Percentiles rank a stretch among this genome's conserved stretches.
phyloP scores from a whole-genome alignment of 2,797 vertebrate species.

The Protosalanx chinensis region DNA sequence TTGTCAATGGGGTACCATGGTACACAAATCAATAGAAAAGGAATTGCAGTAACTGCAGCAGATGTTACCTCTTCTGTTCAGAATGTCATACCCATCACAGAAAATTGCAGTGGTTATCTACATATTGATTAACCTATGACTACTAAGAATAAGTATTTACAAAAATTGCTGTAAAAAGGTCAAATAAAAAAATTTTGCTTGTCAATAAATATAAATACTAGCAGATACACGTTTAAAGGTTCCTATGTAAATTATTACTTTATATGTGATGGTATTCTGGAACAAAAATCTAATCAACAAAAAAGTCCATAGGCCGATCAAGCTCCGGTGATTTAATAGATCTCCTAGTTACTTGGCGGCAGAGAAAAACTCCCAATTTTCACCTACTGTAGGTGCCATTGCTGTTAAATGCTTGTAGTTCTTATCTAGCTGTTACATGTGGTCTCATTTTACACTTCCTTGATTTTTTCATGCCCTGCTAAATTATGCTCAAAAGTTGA shows the following conservation, averaged over 20 bases:
- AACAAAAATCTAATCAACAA: constrained; percentile 18
- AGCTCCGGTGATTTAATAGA: constrained; percentile 64
- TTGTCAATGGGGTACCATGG: constrained; percentile 68
- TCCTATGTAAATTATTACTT: no score
- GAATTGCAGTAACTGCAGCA: constrained; percentile 57
- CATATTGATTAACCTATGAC: constrained; percentile 69
- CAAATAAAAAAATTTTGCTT: constrained; percentile 51
- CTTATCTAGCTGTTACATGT: constrained; percentile 61
- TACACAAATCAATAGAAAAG: constrained; percentile 75
- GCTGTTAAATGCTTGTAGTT: constrained; percentile 63
- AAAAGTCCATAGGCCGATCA: constrained; percentile 56
- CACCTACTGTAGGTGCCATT: constrained; percentile 67
- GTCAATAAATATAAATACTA: constrained; percentile 31
- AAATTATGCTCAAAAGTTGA: constrained; percentile 71
- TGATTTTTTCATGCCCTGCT: constrained; percentile 65
- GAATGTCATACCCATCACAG: constrained; percentile 69
- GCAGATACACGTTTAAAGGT: no score
- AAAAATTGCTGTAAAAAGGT: constrained; percentile 69
- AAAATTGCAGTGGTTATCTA: constrained; percentile 76
- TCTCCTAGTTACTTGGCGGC: constrained; percentile 65
- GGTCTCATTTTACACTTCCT: constrained; percentile 73
- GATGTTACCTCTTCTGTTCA: constrained; percentile 65
- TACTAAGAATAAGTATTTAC: constrained; percentile 60
- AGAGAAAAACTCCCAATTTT: constrained; percentile 62
- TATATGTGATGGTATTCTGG: constrained; percentile 3